Evolutionary conservation across 2,797 vertebrate genomes (phyloP).

Genomic region (Sebastes umbrosus): DNA sequence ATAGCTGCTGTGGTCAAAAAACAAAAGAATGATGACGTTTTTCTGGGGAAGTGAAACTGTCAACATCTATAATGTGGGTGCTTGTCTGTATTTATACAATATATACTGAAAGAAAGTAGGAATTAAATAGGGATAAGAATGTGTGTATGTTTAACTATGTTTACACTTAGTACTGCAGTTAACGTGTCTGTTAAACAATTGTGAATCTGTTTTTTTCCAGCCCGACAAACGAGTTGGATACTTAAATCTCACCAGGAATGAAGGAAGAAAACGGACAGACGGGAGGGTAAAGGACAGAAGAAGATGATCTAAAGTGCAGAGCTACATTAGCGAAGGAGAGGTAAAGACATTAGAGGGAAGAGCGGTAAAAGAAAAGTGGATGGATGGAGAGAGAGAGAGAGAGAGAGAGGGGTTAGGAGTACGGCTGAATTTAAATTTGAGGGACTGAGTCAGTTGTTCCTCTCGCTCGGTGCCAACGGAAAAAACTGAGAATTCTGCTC

Average conservation of each 20-base stretch:
- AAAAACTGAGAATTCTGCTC: conserved; percentile 76
- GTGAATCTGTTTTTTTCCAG: conserved; percentile 6
- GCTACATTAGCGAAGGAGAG: conserved; percentile 46
- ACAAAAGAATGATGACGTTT: background rate
- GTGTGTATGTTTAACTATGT: background rate
- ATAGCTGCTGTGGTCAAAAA: conserved; percentile 3
- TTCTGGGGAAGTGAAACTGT: background rate
- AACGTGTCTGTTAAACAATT: background rate
- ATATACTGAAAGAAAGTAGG: background rate
- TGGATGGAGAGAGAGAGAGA: background rate
- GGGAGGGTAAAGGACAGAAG: conserved; percentile 3
- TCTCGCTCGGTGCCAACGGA: conserved; percentile 79
- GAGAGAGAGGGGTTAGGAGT: conserved; percentile 44
- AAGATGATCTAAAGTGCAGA: conserved; percentile 55
- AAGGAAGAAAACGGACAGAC: background rate
- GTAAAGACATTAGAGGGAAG: conserved; percentile 63
- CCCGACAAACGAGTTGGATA: background rate
- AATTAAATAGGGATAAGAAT: background rate
- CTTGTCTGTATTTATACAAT: background rate
- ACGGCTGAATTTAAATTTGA: conserved; percentile 67
- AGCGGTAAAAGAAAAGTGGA: conserved; percentile 31
- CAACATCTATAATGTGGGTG: background rate
- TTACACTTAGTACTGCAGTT: background rate
- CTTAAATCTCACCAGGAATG: background rate
- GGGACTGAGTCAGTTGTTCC: conserved; percentile 84